Evolutionary conservation across 2,113 vertebrate species (phyloP), one percentile per base, ranked within the genome.

Genomic region (Scolopax mira): DNA sequence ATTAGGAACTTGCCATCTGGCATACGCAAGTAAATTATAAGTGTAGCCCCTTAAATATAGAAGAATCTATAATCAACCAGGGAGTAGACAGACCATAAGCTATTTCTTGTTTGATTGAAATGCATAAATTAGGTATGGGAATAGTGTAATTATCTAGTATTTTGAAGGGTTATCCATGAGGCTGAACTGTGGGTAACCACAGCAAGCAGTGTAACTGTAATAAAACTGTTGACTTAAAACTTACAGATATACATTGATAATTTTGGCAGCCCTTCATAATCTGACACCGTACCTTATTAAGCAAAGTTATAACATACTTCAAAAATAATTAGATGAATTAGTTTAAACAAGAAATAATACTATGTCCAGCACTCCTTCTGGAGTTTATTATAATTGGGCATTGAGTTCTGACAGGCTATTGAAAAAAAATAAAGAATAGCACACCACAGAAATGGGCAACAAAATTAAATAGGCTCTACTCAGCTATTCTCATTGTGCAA

Each of bases 1-100:
- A 97, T 94, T 83, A 96, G 79, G 71, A 94, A 85, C 67, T 74
- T 90, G 67, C 67, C 85, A 96, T 89, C 85, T 94, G 89, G 90
- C 48, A 85, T 37, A 89, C 60, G 49, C 18, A 94, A 90, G 62
- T 41, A 85, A 91, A 91, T 86, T 71, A 4, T 81, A 93, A 79
- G 60, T 27, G 41, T 39, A 22, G 14, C 54, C 55, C 55, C 80
- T 93, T 88, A 70, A 94, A 90, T 73, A 90, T 0, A 86, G 83
- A 90, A 93, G 75, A 86, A 93, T 64, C 54, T 54, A 78, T 39
- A 83, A 88, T 74, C 46, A 83, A 37, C 67, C 10, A 64, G 90
- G 66, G 90, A 88, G 93, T 7, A 77, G 79, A 85, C 57, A 77
- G 79, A 82, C 57, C 61, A 93, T 75, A 89, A 93, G 48, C 23